Evolutionary conservation across 2,888 invertebrate genomes (phyloP).

Genomic region (Hydroisotoma schaefferi): DNA sequence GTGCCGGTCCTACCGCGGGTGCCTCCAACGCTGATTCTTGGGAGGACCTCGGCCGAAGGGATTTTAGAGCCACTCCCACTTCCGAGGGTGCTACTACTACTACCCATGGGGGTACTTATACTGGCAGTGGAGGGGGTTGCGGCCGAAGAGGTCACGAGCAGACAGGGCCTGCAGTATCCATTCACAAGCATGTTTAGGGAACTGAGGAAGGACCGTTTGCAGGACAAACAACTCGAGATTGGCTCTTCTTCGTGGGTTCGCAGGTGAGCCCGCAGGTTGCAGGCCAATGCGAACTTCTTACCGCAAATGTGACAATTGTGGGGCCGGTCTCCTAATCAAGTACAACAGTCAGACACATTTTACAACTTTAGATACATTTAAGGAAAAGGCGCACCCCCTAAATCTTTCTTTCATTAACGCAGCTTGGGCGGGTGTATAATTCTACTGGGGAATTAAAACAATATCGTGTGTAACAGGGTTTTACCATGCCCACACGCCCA

Average conservation of each 20-base stretch:
- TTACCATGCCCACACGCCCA: no score
- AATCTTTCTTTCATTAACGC: no score
- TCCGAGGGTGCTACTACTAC: neutral
- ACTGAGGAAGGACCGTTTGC: conserved; percentile 35
- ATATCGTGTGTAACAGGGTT: no score
- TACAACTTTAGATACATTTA: neutral
- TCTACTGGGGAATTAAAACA: no score
- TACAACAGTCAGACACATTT: conserved; percentile 36
- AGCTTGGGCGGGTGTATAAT: no score
- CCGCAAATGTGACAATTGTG: conserved; percentile 68
- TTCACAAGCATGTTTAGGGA: conserved; percentile 40
- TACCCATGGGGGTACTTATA: neutral
- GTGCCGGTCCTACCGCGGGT: neutral
- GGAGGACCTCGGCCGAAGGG: neutral
- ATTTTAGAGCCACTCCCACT: neutral
- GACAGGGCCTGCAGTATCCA: conserved; percentile 38
- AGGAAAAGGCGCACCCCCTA: no score
- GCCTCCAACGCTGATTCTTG: neutral
- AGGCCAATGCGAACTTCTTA: conserved; percentile 69
- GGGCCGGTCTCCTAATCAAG: conserved; percentile 66
- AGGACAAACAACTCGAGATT: conserved; percentile 33
- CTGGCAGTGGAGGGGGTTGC: neutral
- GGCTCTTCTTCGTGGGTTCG: conserved; percentile 64
- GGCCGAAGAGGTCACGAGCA: conserved; percentile 11
- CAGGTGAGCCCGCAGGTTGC: conserved; percentile 68